These are phyloP conservation scores for Byasa hedistus DNA, from an alignment of 2,888 invertebrate genomes.

Conservation along the genomic window DNA sequence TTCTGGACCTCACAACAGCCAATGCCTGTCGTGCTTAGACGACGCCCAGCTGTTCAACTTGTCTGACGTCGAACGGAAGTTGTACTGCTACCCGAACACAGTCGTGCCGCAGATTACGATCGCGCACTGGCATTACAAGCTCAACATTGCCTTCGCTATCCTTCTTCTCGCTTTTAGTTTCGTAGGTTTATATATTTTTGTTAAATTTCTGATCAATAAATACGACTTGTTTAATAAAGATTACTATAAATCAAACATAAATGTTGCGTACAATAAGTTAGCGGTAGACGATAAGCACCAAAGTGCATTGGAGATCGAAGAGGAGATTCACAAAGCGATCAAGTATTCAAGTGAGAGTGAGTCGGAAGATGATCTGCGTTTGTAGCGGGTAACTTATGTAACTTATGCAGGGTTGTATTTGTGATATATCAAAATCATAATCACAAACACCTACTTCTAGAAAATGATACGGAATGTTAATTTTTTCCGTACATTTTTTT, in stretches of 20 bases:
- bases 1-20: conserved; percentile 83
- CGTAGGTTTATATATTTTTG: conserved; percentile 50
- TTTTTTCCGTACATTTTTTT: not conserved
- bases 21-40: conserved; percentile 84
- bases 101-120: conserved; percentile 65
- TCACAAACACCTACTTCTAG: conserved; percentile 48
- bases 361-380: conserved; percentile 66
- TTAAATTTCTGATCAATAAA: conserved; percentile 51
- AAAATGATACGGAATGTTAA: not conserved
- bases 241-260: conserved; percentile 58
- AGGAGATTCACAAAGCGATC: conserved; percentile 68
- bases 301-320: conserved; percentile 64
- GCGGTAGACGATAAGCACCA: conserved; percentile 65
- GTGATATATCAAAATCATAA: conserved; percentile 54
- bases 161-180: conserved; percentile 54
- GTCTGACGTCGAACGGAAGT: conserved; percentile 62
- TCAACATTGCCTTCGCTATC: conserved; percentile 64
- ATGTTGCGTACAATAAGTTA: conserved; percentile 64
- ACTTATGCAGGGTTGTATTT: conserved; percentile 55
- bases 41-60: conserved; percentile 80
- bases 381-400: conserved; percentile 55
- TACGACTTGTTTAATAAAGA: conserved; percentile 45
- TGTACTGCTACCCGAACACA: conserved; percentile 75
- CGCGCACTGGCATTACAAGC: conserved; percentile 68
- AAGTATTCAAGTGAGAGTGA: conserved; percentile 66